Base-by-base conservation (phyloP, 2,888 invertebrate species). In the Caenorhabditis sinica region DNA sequence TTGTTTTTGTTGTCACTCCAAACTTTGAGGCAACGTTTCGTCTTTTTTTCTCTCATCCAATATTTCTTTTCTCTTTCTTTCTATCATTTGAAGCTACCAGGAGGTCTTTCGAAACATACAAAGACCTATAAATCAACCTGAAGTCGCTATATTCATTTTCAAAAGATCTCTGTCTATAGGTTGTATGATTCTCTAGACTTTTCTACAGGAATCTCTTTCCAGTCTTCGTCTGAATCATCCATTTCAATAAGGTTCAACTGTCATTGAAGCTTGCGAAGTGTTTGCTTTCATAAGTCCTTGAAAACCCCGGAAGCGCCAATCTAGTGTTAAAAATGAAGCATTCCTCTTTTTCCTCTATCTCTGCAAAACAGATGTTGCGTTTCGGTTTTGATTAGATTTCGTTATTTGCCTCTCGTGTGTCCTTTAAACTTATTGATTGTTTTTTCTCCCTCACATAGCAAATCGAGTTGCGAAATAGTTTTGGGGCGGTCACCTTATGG, bases 381-480 rank as follows among this genome's bases (percentile, higher is more conserved):
- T 17, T 17, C 58, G n/a, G 13, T 40, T 4, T 40, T 69, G 25
- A 65, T n/a, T 51, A 25, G 17, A 11, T 65, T 65, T 23, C 2
- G 40, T 40, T 40, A 11, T 13, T 40, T 40, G 13, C 13, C 40
- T 40, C 40, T 40, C 40, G 13, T 11, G 13, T 40, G n/a, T 56
- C 33, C 36, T 51, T 25, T 43, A 23, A 11, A 11, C 11, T 11
- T 30, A 69, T 69, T 40, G 77, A 77, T 77, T 60, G 40, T 65
- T 53, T 20, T 45, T 49, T 43, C 9, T 58, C 30, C 11, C 17
- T 49, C 13, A 36, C 43, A 60, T 76, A 65, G 58, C 76, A 69
- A 61, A 11, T 53, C 36, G 71, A 63, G 49, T 79, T 79, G 77
- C 77, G 77, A 79, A 79, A 79, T 79, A 69, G 71, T n/a, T 17